Conservation (phyloP, 2,113 vertebrate species). For the Forbesichthys agassizii region DNA sequence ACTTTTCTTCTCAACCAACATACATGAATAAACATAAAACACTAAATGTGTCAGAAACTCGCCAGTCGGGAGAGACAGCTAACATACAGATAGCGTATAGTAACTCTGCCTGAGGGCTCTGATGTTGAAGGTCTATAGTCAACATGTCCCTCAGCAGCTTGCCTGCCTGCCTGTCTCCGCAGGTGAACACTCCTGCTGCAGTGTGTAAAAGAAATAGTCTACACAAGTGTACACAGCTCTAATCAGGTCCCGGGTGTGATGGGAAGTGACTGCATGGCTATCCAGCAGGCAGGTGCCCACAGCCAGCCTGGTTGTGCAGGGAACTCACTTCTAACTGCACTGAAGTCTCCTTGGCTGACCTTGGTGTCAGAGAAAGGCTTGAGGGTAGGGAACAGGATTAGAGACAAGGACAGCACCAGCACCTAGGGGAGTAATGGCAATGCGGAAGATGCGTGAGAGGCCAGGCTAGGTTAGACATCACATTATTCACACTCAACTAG, state of each 20-base stretch:
- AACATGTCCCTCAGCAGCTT: slow-evolving; percentile 19
- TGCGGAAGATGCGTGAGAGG: not conserved
- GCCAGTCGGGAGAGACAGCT: slow-evolving; percentile 8
- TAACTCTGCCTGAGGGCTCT: not conserved
- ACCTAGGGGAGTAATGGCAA: slow-evolving; percentile 74
- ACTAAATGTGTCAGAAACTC: not conserved
- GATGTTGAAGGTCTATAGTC: slow-evolving; percentile 10
- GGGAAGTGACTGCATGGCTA: slow-evolving; percentile 29
- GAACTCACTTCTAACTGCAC: slow-evolving; percentile 85
- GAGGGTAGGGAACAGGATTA: slow-evolving; percentile 90
- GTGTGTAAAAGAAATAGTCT: not conserved
- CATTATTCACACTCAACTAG: not conserved
- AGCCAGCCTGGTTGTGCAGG: slow-evolving; percentile 13
- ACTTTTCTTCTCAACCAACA: not conserved
- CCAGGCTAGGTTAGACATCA: not conserved
- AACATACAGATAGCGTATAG: slow-evolving; percentile 8
- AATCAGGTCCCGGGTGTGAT: slow-evolving; percentile 29
- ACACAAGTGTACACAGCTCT: slow-evolving; percentile 4
- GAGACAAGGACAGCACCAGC: slow-evolving; percentile 87
- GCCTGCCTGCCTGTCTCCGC: slow-evolving; percentile 10
- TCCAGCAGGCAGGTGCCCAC: slow-evolving; percentile 7
- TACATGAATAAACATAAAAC: not conserved
- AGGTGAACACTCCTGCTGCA: slow-evolving; percentile 14
- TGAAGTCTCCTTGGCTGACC: slow-evolving; percentile 83
- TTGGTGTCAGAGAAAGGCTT: slow-evolving; percentile 83